Evolutionary conservation across 1,140 invertebrate species (phyloP), one percentile per base, ranked within the genome.

Genomic region (Nymphalis io): DNA sequence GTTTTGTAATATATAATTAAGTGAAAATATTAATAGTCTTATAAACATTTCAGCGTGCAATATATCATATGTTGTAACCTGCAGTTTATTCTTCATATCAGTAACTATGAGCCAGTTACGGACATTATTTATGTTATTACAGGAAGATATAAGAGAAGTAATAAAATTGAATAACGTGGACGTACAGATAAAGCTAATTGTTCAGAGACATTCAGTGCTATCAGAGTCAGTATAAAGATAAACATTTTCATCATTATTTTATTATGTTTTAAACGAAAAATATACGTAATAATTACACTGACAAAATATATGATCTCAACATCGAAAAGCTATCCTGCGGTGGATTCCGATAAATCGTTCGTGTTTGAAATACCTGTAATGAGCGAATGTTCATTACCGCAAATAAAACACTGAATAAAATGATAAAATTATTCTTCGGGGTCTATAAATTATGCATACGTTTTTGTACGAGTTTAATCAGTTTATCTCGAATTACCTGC

Each of bases 141-240:
- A 76, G 42, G 70, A 58, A 40, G 74, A 76, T 23, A 73, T 66
- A 21, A 64, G 60, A 18, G 68, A 73, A 46, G 57, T 67, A 20
- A 72, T 75, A 13, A 18, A 57, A 42, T 42, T 51, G 23, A 60
- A 66, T 23, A 38, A 62, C 3, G 48, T 65, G 39, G 63, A 58
- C 23, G 33, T 38, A 5, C 61, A 63, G 21, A 48, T 75, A 51
- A 69, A 69, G 42, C 15, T 58, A 21, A 55, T 44, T 51, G 70
- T 75, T 60, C 48, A 53, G 11, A 58, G 66, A 65, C 74, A 75
- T 65, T 55, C 44, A 3, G 55, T 11, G 20, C 15, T 75, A 62
- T 48, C 66, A 13, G 38, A 57, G 73, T 74, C 20, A 71, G 73
- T 62, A 15, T 46, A 6, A 21, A 27, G 12, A 51, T 48, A 20